Evolutionary conservation across 1,140 invertebrate genomes (phyloP).

Genomic region (Drosophila varians): DNA sequence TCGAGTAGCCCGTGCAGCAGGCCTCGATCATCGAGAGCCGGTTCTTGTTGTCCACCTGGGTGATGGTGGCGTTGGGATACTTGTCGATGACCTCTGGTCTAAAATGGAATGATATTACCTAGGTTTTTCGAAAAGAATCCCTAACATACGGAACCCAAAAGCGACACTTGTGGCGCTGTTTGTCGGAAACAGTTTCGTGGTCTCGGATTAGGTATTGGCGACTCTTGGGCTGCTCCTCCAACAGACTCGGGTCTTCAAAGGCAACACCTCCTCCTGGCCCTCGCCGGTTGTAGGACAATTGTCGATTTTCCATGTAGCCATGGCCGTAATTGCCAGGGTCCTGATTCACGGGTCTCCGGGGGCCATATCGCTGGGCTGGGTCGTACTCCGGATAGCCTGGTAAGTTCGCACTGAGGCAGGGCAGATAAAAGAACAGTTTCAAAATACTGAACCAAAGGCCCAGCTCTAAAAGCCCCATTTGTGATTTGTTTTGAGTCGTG

Average conservation of each 20-base stretch:
- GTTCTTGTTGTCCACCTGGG: conserved; percentile 58
- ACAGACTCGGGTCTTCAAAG: conserved; percentile 9
- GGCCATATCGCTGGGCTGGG: conserved; percentile 19
- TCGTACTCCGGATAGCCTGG: conserved; percentile 48
- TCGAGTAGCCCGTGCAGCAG: conserved; percentile 86
- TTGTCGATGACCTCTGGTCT: conserved; percentile 58
- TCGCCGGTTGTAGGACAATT: conserved; percentile 35
- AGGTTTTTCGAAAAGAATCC: background rate
- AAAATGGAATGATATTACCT: background rate
- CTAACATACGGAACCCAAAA: conserved; percentile 74
- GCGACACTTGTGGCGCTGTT: conserved; percentile 55
- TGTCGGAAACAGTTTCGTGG: conserved; percentile 36
- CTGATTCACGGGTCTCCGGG: conserved; percentile 6
- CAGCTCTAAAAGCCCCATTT: conserved; percentile 28
- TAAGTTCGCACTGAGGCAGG: conserved; percentile 5
- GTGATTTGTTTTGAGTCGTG: conserved; percentile 1
- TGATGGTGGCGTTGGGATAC: conserved; percentile 36
- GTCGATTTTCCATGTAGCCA: conserved; percentile 12
- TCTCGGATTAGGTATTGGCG: conserved; percentile 53
- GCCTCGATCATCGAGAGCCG: conserved; percentile 51
- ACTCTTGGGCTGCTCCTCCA: conserved; percentile 7
- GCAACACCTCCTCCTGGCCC: background rate
- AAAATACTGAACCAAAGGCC: conserved; percentile 18
- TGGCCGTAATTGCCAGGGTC: conserved; percentile 11
- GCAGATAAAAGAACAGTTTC: conserved; percentile 8